Percentiles rank a stretch among this genome's conserved stretches.
These are phyloP conservation scores for Montipora cactus DNA, from an alignment of 64 coral and sea anemone species.

Conservation along the genomic window DNA sequence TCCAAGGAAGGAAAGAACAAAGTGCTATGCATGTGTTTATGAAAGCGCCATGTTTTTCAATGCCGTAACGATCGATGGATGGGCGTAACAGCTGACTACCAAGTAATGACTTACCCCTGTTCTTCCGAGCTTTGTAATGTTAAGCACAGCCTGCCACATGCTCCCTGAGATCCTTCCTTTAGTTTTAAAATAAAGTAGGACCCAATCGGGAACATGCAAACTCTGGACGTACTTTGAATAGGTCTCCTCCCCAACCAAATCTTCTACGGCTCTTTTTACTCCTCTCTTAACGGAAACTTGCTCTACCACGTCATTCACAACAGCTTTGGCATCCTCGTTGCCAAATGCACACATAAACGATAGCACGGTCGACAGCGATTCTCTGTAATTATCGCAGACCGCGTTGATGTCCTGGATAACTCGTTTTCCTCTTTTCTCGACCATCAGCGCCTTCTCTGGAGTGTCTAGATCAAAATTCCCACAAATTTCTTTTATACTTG, in stretches of 20 bases:
- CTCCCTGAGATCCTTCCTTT: background rate
- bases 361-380: background rate
- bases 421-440: background rate
- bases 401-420: background rate
- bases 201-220: background rate
- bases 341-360: constrained; percentile 19
- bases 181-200: background rate
- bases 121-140: background rate
- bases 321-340: background rate
- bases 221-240: background rate
- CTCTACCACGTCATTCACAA: background rate
- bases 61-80: too few relatives aligned
- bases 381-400: background rate
- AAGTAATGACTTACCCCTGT: background rate
- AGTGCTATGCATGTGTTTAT: background rate
- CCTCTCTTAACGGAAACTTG: background rate
- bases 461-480: background rate
- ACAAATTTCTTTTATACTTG: constrained; percentile 11
- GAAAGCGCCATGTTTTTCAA: background rate
- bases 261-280: background rate
- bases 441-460: constrained; percentile 2
- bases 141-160: background rate
- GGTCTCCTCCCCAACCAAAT: background rate
- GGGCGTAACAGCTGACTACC: too few relatives aligned
- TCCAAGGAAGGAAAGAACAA: too few relatives aligned